These are phyloP conservation scores for Zaprionus vittiger DNA, from an alignment of 1,140 invertebrate species.

Conservation along the genomic window DNA sequence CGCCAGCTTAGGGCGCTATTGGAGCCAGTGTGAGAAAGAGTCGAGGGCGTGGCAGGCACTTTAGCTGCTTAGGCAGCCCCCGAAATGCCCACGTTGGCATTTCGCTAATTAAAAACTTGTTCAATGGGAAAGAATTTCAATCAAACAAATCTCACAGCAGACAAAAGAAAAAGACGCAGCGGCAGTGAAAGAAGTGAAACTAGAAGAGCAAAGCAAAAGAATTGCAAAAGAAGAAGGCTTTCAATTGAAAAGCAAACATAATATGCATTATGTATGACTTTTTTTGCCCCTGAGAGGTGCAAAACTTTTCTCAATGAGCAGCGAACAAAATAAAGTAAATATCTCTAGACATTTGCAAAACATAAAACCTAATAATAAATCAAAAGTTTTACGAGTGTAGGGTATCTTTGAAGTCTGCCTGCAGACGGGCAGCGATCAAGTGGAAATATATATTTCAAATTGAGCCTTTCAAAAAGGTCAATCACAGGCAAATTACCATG, in stretches of 20 bases:
- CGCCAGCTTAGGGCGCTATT: constrained; percentile 20
- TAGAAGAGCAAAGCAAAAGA: not conserved
- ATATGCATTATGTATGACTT: constrained; percentile 3
- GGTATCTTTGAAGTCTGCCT: constrained; percentile 6
- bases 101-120: constrained; percentile 54
- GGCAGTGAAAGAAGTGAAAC: not conserved
- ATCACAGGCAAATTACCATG: not conserved
- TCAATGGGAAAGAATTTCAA: constrained; percentile 36
- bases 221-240: constrained; percentile 18
- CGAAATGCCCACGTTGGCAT: constrained; percentile 38
- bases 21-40: constrained; percentile 20
- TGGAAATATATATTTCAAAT: not conserved
- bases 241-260: constrained; percentile 29
- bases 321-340: not conserved
- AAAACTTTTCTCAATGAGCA: constrained; percentile 18
- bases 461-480: constrained; percentile 1
- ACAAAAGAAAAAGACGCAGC: not conserved
- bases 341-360: not conserved
- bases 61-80: constrained; percentile 25
- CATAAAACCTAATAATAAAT: constrained; percentile 18
- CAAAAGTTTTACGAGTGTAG: constrained; percentile 15
- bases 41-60: constrained; percentile 24
- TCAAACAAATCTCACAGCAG: constrained; percentile 33
- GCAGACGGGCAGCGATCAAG: not conserved
- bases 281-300: not conserved